phyloP scores from a whole-genome alignment of 2,113 vertebrate genomes.

The Tyrannus savana region DNA sequence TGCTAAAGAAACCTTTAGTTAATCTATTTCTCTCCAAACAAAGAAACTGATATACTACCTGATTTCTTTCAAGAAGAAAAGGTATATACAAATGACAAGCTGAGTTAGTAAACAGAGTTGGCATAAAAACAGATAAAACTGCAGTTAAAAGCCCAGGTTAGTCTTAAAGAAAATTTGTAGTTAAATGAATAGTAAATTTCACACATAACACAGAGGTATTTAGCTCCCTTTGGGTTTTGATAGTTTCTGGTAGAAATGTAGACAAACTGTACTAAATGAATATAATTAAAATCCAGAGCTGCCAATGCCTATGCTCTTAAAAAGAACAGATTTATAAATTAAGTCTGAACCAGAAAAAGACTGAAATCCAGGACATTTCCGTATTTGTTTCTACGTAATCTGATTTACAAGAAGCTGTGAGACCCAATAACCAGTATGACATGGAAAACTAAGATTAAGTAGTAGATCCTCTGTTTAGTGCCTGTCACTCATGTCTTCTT shows the following conservation, averaged over 20 bases:
- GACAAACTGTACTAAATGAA: background rate
- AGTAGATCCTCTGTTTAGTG: background rate
- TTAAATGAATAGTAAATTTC: background rate
- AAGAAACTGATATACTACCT: background rate
- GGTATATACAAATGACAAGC: background rate
- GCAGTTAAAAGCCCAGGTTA: background rate
- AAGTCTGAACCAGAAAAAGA: background rate
- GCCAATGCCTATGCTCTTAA: background rate
- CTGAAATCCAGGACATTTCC: background rate
- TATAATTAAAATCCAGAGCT: background rate
- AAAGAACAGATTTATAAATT: background rate
- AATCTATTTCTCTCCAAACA: background rate
- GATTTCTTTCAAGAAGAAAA: background rate
- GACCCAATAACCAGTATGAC: background rate
- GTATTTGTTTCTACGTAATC: background rate
- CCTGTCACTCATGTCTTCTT: background rate
- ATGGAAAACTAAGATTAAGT: background rate
- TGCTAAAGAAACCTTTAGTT: background rate
- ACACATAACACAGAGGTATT: background rate
- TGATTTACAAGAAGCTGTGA: background rate
- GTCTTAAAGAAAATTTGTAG: background rate
- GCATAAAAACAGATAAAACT: background rate
- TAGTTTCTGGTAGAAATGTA: background rate
- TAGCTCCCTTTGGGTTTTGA: background rate
- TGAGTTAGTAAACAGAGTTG: background rate